Evolutionary conservation across 2,113 vertebrate species (phyloP), one percentile per base, ranked within the genome.

Genomic region (Mirounga angustirostris): DNA sequence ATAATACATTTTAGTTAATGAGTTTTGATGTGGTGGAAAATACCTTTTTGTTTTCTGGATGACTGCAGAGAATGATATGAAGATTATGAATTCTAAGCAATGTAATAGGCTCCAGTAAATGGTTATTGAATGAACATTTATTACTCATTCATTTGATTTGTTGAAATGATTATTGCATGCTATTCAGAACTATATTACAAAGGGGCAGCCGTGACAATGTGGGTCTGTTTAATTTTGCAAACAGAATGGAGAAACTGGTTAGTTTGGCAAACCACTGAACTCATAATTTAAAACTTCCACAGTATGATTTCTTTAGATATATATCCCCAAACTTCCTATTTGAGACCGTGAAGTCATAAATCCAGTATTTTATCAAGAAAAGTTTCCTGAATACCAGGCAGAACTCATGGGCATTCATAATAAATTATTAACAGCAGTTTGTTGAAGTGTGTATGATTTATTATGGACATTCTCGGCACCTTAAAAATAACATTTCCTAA

Each of bases 311-410:
- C 67, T 93, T 96, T 54, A 93, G 61, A 89, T 95, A 69, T 19
- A 54, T 81, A 67, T 67, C 10, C 88, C 73, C 76, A 18, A 0
- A 73, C 28, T 63, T 56, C 0, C 30, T 91, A 43, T 95, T 96
- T 14, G 85, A 96, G 96, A 67, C 50, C 56, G 54, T 69, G 19
- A 56, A 97, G 9, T 97, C 26, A 15, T 88, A 95, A 74, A 19
- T 94, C 93, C 92, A 82, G 94, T 84, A 94, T 89, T 97, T 91
- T 95, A 97, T 28, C 90, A 95, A 78, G 43, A 69, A 22, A 92
- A 58, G 82, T 94, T 98, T 97, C 93, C 97, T 98, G 98, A 95
- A 94, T 88, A 80, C 96, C 85, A 96, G 52, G n/a, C 6, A 89
- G 26, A 93, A 98, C 92, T 98, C 93, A 96, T 85, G 54, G 54